Evolutionary conservation across 1,140 invertebrate genomes (phyloP).

Genomic region (Phymorhynchus buccinoides): DNA sequence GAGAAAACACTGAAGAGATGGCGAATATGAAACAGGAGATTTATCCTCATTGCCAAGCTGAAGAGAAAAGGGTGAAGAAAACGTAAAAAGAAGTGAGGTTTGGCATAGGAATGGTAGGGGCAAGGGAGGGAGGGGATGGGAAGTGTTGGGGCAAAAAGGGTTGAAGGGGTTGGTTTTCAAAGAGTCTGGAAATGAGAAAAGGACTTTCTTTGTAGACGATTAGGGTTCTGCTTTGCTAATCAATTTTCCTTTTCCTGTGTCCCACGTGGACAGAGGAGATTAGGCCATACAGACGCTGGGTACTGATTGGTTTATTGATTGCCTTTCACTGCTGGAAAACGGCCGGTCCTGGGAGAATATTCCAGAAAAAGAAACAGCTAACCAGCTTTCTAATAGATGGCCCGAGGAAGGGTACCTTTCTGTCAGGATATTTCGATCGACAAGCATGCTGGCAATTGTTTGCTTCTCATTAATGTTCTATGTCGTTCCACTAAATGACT

Average conservation of each 20-base stretch:
- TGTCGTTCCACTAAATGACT: background rate
- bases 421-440: background rate
- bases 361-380: background rate
- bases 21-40: conserved; percentile 28
- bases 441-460: background rate
- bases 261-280: conserved; percentile 32
- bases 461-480: conserved; percentile 23
- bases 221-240: conserved; percentile 13
- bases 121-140: background rate
- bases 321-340: conserved; percentile 16
- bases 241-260: conserved; percentile 1
- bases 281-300: conserved; percentile 13
- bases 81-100: too few relatives aligned
- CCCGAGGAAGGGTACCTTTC: background rate
- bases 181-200: background rate
- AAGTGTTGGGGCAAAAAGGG: too few relatives aligned
- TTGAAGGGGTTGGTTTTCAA: too few relatives aligned
- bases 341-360: background rate
- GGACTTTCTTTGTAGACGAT: conserved; percentile 6
- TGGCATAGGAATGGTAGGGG: too few relatives aligned
- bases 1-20: conserved; percentile 2
- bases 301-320: conserved; percentile 38
- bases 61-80: background rate
- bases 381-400: background rate
- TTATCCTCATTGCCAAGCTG: conserved; percentile 30